Evolutionary conservation across 2,113 vertebrate genomes (phyloP), one percentile per base, ranked within the genome.

Genomic region (Periophthalmodon schlosseri): DNA sequence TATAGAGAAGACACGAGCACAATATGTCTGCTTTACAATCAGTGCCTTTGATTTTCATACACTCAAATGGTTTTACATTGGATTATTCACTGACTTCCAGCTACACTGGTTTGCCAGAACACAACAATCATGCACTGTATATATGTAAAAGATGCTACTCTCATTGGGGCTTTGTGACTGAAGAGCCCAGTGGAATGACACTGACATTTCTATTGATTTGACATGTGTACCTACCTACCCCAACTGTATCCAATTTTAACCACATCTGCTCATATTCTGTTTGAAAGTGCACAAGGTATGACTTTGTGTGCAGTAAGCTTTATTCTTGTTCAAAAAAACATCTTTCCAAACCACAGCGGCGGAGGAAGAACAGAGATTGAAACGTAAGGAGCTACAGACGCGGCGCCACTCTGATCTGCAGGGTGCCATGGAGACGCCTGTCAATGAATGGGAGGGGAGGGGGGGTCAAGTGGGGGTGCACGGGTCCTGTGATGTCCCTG

Each of bases 351-450:
- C 76, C 80, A 64, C 0, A 20, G 74, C 24, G 77, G 79, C 72
- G 78, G 64, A 68, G 83, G 76, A 80, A 85, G 79, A 85, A 82
- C 73, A 86, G 76, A 77, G 80, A 81, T 88, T 83, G 85, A 90
- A 90, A 88, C 70, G 82, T 76, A 80, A 82, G 78, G 73, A 78
- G 87, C 58, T 83, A 87, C 74, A n/a, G 66, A 56, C 16, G 79
- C 72, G 81, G 82, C 83, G 63, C 87, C 85, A 74, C 73, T 39
- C 70, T 88, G 89, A 93, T 93, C 90, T 87, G 80, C 92, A 79
- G 76, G 88, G 83, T 87, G 88, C 88, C 81, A 87, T 75, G 56
- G 87, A 86, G 89, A 89, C 74, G 76, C 81, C 87, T 92, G 91
- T 89, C 91, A 88, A 60, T 28, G 60, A 60, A 28, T 9, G 23